A percentile compares a stretch with the other conserved stretches of the same genome.
These are phyloP conservation scores for Seriola dumerili DNA, from an alignment of 2,113 vertebrate species.

Conservation along the genomic window DNA sequence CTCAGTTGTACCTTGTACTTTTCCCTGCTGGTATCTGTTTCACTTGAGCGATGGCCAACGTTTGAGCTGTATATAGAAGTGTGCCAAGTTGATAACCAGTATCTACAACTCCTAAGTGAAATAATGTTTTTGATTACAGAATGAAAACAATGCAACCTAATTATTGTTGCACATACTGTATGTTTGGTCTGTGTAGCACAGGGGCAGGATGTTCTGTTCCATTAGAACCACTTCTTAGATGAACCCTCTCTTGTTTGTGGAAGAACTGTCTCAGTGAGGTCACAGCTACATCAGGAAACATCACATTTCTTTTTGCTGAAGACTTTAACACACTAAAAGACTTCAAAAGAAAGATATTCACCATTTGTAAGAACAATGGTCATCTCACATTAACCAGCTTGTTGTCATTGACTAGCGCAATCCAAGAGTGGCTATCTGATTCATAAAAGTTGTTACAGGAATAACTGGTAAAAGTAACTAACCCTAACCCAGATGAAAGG, in stretches of 20 bases:
- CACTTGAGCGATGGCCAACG: slow-evolving; percentile 6
- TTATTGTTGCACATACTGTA: background rate
- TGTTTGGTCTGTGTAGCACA: background rate
- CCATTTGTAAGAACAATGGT: background rate
- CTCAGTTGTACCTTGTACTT: slow-evolving; percentile 39
- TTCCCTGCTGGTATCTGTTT: slow-evolving; percentile 12
- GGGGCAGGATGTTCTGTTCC: background rate
- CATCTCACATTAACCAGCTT: background rate
- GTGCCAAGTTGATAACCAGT: slow-evolving; percentile 8
- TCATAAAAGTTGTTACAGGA: background rate
- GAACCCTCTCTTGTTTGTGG: background rate
- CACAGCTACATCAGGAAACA: background rate
- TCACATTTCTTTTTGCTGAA: background rate
- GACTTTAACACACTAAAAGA: background rate
- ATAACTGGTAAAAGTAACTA: background rate
- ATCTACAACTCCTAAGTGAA: slow-evolving; percentile 10
- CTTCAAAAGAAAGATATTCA: background rate
- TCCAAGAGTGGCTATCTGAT: background rate
- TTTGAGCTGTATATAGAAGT: background rate
- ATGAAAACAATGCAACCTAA: background rate
- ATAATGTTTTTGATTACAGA: background rate
- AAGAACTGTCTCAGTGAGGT: background rate
- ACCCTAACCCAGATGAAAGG: background rate
- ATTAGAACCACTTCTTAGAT: background rate
- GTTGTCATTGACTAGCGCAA: background rate